A percentile compares a stretch with the other conserved stretches of the same genome.
Conservation (phyloP, 64 coral and sea anemone genomes). For the Pachyseris speciosa region DNA sequence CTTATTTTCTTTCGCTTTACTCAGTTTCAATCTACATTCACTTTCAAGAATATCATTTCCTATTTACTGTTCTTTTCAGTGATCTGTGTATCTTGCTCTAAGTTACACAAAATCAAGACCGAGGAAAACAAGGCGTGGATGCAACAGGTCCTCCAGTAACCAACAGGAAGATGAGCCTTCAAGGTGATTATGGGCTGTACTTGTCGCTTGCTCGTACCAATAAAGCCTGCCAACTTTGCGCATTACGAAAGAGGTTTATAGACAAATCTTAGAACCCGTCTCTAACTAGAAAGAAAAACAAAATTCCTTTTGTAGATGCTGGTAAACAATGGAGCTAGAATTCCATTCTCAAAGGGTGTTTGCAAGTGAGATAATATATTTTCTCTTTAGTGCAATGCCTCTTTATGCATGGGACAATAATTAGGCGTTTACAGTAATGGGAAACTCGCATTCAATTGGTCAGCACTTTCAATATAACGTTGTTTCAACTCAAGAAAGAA, state of each 20-base stretch:
- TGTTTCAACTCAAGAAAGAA: too few relatives aligned
- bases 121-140: constrained; percentile 25
- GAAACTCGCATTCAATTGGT: neutral
- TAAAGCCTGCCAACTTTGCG: neutral
- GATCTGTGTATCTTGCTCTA: constrained; percentile 67
- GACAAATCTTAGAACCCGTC: neutral
- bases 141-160: neutral
- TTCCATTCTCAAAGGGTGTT: neutral
- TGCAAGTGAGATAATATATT: neutral
- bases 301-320: too few relatives aligned
- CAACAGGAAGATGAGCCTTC: constrained; percentile 22
- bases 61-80: constrained; percentile 52
- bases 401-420: neutral
- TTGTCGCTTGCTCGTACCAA: neutral
- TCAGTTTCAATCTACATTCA: too few relatives aligned
- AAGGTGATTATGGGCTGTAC: constrained; percentile 37
- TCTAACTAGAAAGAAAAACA: too few relatives aligned
- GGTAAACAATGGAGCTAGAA: too few relatives aligned
- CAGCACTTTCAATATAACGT: too few relatives aligned
- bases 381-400: neutral
- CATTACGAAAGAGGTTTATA: neutral
- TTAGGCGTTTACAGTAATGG: neutral
- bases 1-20: too few relatives aligned
- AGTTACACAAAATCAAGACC: constrained; percentile 38
- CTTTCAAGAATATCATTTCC: neutral